Evolutionary conservation across 2,113 vertebrate genomes (phyloP), one percentile per base, ranked within the genome.

Genomic region (Hirundichthys speculiger): DNA sequence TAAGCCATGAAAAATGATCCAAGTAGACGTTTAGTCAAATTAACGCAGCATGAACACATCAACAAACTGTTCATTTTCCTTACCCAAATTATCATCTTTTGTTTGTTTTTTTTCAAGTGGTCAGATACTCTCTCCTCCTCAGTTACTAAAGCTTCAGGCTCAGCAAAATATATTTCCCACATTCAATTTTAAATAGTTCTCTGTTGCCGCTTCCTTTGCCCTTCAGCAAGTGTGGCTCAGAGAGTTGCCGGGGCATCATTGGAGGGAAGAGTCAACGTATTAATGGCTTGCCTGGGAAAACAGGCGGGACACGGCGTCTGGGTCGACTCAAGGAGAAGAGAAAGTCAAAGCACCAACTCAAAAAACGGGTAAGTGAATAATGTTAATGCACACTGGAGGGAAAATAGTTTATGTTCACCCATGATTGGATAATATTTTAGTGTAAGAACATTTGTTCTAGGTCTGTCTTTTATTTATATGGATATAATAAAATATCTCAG

Each of bases 331-430:
- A 98, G 84, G 97, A 99, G 90, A 98, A 98, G 50, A 94, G 97
- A 76, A 99, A 99, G 83, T 99, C 97, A 8, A 99, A 99, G 85
- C 98, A 99, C 91, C 95, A 97, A 69, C 93, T 99, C 25, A 98
- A 98, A 85, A 99, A 98, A 85, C 91, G 96, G 91, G 98, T 99
- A 64, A 91, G 93, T 85, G 34, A 42, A 30, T 2, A 19, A 22
- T 49, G 1, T 14, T 3, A 4, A 48, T 30, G n/a, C n/a, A n/a
- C n/a, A n/a, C n/a, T n/a, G n/a, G n/a, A n/a, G n/a, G n/a, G 27
- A 2, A 42, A 34, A 52, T 30, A 52, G 19, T 12, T 1, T 38
- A n/a, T 65, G 27, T 25, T 16, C n/a, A n/a, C n/a, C n/a, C n/a
- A n/a, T n/a, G n/a, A n/a, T n/a, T n/a, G n/a, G n/a, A n/a, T n/a